Evolutionary conservation across 1,140 invertebrate species (phyloP), one percentile per base, ranked within the genome.

Genomic region (Apolygus lucorum): DNA sequence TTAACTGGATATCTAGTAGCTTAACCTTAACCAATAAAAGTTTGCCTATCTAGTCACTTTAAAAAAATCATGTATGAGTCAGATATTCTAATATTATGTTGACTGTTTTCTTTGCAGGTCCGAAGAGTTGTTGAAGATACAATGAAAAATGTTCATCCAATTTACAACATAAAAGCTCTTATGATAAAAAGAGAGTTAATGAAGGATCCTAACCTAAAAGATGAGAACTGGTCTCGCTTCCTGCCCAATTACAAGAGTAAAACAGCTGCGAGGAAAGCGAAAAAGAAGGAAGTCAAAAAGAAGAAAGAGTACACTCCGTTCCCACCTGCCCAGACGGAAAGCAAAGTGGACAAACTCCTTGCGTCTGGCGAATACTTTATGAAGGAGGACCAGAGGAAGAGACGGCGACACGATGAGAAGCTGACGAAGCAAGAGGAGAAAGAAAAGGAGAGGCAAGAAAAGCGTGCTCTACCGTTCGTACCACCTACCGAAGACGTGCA

Each of bases 101-200:
- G n/a, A n/a, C n/a, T n/a, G n/a, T 21, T 59, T 21, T 59, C 54
- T 59, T 59, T 59, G 73, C 63, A 85, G 81, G 93, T 96, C 0
- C 81, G 95, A 72, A 87, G 90, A 76, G 93, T 99, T 75, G 93
- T 95, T 2, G 88, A 93, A 77, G 96, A 99, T 75, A 97, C 94
- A 1, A 98, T 99, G 95, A 95, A 95, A 76, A 99, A 99, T 78
- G 88, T 99, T 70, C 97, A 99, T 84, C 97, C 97, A n/a, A 96
- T 99, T 77, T 99, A 99, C 77, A 98, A 98, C 76, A 96, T 99
- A 0, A 99, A 99, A 81, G 89, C 92, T 21, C 79, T 99, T 13
- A 99, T 99, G 96, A 97, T 99, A 62, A 99, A 99, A 79, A 84
- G 88, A 75, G 96, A 99, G 82, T 80, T 99, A 25, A 88, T 90